Evolutionary conservation across 2,888 invertebrate genomes (phyloP), one percentile per base, ranked within the genome.

Genomic region (Phengaris alcon): DNA sequence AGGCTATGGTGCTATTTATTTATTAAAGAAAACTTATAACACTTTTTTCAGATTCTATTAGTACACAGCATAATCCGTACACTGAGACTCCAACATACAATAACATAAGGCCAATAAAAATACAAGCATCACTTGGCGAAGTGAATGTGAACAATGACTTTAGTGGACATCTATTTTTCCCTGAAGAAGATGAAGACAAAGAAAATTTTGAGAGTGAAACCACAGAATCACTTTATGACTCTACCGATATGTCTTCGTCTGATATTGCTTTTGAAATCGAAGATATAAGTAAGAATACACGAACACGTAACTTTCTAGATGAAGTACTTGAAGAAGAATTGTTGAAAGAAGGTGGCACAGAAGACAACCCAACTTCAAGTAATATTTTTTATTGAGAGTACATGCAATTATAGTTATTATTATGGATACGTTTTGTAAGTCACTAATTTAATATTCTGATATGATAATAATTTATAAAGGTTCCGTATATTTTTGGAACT

Each of bases 111-210:
- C 88, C 90, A 9, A 79, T 91, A 5, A 89, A 85, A 83, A 85
- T 92, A 55, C 88, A 89, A 80, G 89, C 91, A n/a, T 89, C 90
- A 80, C 77, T 90, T 44, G 87, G 88, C 35, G 85, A 88, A 84
- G 77, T 87, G 2, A 85, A 84, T 78, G 78, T 80, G 74, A 91
- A 91, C 80, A 79, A 82, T 48, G 89, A 91, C 73, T 90, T 90
- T 76, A 89, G 90, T 51, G 93, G 93, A 3, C 91, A 93, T 81
- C 92, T 89, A 76, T 93, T 93, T 81, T 92, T 93, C 76, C 93
- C 93, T 73, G 92, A 92, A 84, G 91, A 91, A n/a, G 82, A 90
- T 7, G 82, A 82, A n/a, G 84, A 81, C 55, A 87, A 86, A 52
- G 85, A 85, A 69, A 78, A 75, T 55, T 74, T 75, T 7, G 83